A percentile compares a stretch with the other conserved stretches of the same genome.
These are phyloP conservation scores for Remorina albescens DNA, from an alignment of 2,797 vertebrate species.

Conservation along the genomic window DNA sequence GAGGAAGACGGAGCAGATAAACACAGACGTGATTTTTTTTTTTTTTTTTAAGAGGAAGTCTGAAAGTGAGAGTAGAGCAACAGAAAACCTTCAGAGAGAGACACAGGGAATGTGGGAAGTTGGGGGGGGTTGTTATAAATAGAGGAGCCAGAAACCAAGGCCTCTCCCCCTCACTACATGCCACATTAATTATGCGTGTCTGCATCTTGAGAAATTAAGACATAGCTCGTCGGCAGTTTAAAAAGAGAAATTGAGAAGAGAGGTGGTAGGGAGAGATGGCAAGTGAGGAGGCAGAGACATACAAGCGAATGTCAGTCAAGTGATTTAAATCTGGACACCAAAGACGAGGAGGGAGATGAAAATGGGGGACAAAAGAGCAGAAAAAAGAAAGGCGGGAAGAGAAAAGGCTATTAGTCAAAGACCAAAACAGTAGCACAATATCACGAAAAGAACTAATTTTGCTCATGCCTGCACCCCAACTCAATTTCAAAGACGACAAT, in stretches of 20 bases:
- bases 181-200: constrained; percentile 71
- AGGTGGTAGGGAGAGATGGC: neutral
- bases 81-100: constrained; percentile 26
- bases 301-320: constrained; percentile 41
- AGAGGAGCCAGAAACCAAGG: constrained; percentile 49
- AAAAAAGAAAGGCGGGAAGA: neutral
- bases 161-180: constrained; percentile 51
- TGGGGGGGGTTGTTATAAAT: constrained; percentile 33
- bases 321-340: constrained; percentile 49
- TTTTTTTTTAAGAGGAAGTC: constrained; percentile 6
- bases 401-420: constrained; percentile 12
- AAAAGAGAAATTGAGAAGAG: constrained; percentile 27
- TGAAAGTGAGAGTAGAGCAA: constrained; percentile 31
- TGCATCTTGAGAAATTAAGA: constrained; percentile 74
- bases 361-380: constrained; percentile 6
- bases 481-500: constrained; percentile 25
- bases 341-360: constrained; percentile 4
- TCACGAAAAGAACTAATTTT: neutral
- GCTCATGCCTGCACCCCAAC: constrained; percentile 35
- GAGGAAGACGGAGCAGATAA: constrained; percentile 53
- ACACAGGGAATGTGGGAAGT: constrained; percentile 6
- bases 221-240: constrained; percentile 35
- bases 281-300: constrained; percentile 17
- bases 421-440: neutral
- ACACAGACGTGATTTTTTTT: constrained; percentile 56